Evolutionary conservation across 2,113 vertebrate genomes (phyloP).

Genomic region (Cochlearius cochlearius): DNA sequence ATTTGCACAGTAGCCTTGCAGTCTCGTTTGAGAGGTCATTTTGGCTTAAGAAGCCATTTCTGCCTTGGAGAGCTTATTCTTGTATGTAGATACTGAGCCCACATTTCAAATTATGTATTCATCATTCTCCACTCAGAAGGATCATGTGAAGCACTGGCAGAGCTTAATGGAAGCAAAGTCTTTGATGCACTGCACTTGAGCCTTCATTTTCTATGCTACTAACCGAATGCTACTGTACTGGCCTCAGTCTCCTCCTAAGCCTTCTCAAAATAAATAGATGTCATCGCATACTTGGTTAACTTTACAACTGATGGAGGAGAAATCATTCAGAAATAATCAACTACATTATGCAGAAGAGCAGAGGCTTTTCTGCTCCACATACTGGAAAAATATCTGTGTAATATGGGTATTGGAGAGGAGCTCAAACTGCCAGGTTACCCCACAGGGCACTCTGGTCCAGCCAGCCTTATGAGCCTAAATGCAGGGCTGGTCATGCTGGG

Average conservation of each 20-base stretch:
- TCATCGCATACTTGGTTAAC: neutral
- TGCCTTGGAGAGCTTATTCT: neutral
- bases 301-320: neutral
- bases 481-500: neutral
- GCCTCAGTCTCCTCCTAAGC: neutral
- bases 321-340: constrained; percentile 3
- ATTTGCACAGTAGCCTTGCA: neutral
- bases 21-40: neutral
- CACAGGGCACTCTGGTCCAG: neutral
- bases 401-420: neutral
- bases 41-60: neutral
- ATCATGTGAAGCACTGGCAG: neutral
- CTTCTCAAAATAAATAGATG: neutral
- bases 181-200: neutral
- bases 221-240: neutral
- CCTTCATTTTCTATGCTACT: neutral
- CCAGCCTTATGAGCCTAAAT: neutral
- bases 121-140: neutral
- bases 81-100: neutral
- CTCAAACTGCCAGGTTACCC: neutral
- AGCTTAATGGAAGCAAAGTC: neutral
- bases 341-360: neutral
- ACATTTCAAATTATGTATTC: neutral
- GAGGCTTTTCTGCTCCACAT: neutral
- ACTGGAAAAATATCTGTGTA: neutral